These are phyloP conservation scores for Leptopilina myrica DNA, from an alignment of 2,888 invertebrate genomes.

Conservation along the genomic window DNA sequence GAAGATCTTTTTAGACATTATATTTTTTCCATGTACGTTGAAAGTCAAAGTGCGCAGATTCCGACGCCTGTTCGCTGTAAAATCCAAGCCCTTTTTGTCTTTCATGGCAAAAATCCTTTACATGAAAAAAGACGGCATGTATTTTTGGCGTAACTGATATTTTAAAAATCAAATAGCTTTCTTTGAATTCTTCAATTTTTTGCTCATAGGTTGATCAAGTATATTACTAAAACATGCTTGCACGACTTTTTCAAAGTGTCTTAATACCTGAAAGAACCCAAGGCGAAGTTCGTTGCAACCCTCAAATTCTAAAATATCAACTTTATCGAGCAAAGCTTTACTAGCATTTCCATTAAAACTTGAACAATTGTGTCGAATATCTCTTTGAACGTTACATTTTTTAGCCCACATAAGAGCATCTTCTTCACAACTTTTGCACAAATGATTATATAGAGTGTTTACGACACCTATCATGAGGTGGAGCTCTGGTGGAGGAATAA, in stretches of 20 bases:
- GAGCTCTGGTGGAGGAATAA: too few relatives aligned
- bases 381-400: constrained; percentile 3
- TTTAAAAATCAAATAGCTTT: constrained; percentile 7
- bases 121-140: constrained; percentile 38
- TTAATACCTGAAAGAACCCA: constrained; percentile 8
- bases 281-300: background rate
- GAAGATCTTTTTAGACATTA: constrained; percentile 7
- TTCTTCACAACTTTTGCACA: too few relatives aligned
- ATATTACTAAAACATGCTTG: constrained; percentile 21
- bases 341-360: constrained; percentile 34
- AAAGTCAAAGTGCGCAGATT: too few relatives aligned
- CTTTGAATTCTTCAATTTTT: background rate
- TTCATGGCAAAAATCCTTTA: background rate
- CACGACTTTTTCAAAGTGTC: constrained; percentile 6
- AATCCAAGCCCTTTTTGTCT: constrained; percentile 28
- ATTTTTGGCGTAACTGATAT: constrained; percentile 26
- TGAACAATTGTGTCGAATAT: constrained; percentile 18
- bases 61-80: constrained; percentile 23
- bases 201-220: constrained; percentile 7
- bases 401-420: constrained; percentile 15
- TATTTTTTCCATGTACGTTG: constrained; percentile 38
- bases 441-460: too few relatives aligned
- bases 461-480: too few relatives aligned
- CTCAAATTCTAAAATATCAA: constrained; percentile 4
- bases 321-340: constrained; percentile 15